These are phyloP conservation scores for Clinocottus analis DNA, from an alignment of 2,113 vertebrate species.

Conservation along the genomic window DNA sequence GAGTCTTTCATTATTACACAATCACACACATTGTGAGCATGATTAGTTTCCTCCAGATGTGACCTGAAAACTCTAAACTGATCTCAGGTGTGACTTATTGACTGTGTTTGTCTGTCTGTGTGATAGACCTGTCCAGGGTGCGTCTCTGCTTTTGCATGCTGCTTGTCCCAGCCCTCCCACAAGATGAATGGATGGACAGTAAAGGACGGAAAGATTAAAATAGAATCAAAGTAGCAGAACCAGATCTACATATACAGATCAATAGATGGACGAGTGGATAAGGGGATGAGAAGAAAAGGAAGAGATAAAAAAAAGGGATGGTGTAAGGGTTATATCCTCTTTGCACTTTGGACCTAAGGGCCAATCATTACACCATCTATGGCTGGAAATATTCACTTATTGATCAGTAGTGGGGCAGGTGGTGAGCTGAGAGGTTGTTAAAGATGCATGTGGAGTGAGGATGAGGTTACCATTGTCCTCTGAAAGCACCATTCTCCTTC, in stretches of 20 bases:
- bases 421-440: conserved; percentile 59
- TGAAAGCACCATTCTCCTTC: not conserved
- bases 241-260: conserved; percentile 39
- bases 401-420: conserved; percentile 67
- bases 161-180: not conserved
- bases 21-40: not conserved
- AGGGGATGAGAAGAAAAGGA: conserved; percentile 12
- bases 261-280: conserved; percentile 57
- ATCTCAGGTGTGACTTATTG: not conserved
- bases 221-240: conserved; percentile 19
- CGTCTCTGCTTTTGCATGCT: not conserved
- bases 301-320: conserved; percentile 21
- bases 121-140: not conserved
- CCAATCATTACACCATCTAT: conserved; percentile 52
- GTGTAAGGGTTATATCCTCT: conserved; percentile 34
- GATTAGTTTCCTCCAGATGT: not conserved
- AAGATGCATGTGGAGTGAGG: conserved; percentile 64
- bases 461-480: conserved; percentile 45
- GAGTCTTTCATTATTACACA: not conserved
- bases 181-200: not conserved
- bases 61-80: conserved; percentile 7
- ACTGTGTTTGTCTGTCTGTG: not conserved
- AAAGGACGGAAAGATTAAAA: conserved; percentile 1
- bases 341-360: conserved; percentile 49
- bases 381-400: conserved; percentile 61